Percentiles rank a stretch among this genome's conserved stretches.
Evolutionary conservation across 2,888 invertebrate species (phyloP).

Genomic region (Caenorhabditis plicata): DNA sequence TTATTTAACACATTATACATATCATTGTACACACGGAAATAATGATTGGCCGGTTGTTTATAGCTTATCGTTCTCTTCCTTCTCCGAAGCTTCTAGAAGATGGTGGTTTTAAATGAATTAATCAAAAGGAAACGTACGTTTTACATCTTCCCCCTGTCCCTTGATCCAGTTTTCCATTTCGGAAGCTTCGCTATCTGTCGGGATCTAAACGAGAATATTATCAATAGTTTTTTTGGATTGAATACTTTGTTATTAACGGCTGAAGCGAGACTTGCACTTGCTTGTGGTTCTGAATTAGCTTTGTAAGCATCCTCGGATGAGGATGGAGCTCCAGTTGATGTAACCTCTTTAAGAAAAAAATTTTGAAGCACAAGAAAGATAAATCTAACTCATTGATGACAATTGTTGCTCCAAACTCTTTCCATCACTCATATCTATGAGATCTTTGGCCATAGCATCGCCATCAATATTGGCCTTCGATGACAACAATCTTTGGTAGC

Average conservation of each 20-base stretch:
- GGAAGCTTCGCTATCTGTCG: slow-evolving; percentile 35
- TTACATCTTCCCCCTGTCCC: slow-evolving; percentile 23
- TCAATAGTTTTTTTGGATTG: not conserved
- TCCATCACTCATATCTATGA: slow-evolving; percentile 30
- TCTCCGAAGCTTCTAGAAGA: slow-evolving; percentile 19
- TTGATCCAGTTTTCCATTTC: slow-evolving; percentile 50
- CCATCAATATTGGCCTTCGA: slow-evolving; percentile 31
- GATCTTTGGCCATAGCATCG: slow-evolving; percentile 8
- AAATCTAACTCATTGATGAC: slow-evolving; percentile 20
- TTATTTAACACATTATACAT: too few species aligned
- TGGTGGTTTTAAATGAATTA: not conserved
- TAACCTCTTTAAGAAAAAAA: slow-evolving; percentile 24
- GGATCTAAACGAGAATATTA: slow-evolving; percentile 14
- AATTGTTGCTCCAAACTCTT: slow-evolving; percentile 32
- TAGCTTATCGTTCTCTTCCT: slow-evolving; percentile 31
- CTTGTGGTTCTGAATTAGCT: slow-evolving; percentile 42
- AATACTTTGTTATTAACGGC: slow-evolving; percentile 34
- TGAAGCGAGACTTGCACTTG: slow-evolving; percentile 37
- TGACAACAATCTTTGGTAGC: slow-evolving; percentile 70
- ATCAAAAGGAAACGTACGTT: not conserved
- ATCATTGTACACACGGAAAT: too few species aligned
- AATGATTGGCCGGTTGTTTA: slow-evolving; percentile 9
- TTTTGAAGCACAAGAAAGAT: not conserved
- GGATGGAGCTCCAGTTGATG: slow-evolving; percentile 13
- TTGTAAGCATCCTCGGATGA: slow-evolving; percentile 32